Conservation (phyloP, 2,888 invertebrate genomes). For the Vanessa cardui region DNA sequence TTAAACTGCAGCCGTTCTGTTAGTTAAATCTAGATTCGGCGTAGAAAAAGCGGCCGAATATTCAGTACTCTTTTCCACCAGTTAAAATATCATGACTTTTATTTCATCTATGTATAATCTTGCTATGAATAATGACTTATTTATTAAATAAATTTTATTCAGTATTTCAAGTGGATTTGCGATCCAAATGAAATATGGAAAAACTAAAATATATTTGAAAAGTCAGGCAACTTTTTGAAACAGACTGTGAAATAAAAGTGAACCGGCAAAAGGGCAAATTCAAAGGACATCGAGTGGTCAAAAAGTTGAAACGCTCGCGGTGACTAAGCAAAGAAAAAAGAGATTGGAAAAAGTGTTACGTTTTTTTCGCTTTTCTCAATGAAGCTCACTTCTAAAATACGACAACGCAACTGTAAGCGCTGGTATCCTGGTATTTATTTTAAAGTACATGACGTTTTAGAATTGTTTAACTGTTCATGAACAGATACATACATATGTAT, state of each 20-base stretch:
- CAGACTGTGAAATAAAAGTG: conserved; percentile 13
- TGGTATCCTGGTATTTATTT: neutral
- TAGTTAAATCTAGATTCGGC: no score
- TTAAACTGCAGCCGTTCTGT: no score
- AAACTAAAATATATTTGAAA: neutral
- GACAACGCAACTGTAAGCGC: conserved; percentile 1
- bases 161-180: neutral
- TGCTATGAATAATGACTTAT: no score
- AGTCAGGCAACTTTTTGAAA: neutral
- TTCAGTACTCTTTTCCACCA: no score
- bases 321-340: conserved; percentile 27
- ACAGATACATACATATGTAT: no score
- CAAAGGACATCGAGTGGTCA: conserved; percentile 30
- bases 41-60: no score
- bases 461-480: no score
- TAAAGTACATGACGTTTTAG: no score
- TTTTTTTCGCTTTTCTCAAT: conserved; percentile 42
- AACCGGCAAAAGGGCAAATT: conserved; percentile 21
- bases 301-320: conserved; percentile 28
- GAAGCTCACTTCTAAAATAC: conserved; percentile 26
- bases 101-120: no score
- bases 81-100: no score
- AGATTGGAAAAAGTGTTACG: conserved; percentile 16
- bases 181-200: neutral
- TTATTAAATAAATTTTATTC: no score